These are phyloP conservation scores for Tyto alba DNA, from an alignment of 2,113 vertebrate genomes.

Conservation along the genomic window DNA sequence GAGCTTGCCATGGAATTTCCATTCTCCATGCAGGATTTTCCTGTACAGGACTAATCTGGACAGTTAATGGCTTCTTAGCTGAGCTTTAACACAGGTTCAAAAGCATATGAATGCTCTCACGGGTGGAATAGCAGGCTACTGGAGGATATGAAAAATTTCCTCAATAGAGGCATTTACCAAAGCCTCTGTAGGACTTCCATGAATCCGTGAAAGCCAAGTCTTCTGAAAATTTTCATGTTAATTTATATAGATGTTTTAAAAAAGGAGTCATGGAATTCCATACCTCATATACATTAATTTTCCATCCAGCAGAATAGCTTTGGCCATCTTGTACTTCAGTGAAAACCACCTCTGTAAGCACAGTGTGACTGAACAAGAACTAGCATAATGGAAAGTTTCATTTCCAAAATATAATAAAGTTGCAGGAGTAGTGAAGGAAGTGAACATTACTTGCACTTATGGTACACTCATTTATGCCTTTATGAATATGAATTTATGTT, in stretches of 20 bases:
- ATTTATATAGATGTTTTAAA: conserved; percentile 54
- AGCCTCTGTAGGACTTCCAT: conserved; percentile 37
- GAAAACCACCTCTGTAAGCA: conserved; percentile 57
- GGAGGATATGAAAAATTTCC: conserved; percentile 60
- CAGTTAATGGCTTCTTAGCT: conserved; percentile 25
- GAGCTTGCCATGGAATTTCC: conserved; percentile 11
- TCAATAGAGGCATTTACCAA: conserved; percentile 39
- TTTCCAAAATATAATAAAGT: conserved; percentile 61
- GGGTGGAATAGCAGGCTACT: conserved; percentile 41
- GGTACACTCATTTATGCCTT: conserved; percentile 46
- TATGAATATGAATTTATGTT: conserved; percentile 15
- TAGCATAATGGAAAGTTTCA: conserved; percentile 63
- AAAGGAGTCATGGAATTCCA: conserved; percentile 55
- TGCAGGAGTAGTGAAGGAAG: conserved; percentile 38
- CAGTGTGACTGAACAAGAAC: conserved; percentile 35
- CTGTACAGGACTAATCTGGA: conserved; percentile 2
- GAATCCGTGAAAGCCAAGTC: conserved; percentile 26
- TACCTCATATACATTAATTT: conserved; percentile 56
- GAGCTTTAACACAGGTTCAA: conserved; percentile 9
- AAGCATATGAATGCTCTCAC: conserved; percentile 12
- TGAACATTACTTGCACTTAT: conserved; percentile 49
- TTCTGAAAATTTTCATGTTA: conserved; percentile 44
- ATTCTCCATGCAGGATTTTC: conserved; percentile 1
- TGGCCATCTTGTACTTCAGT: conserved; percentile 27
- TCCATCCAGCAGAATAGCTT: conserved; percentile 50